Base-by-base conservation (phyloP, 2,888 invertebrate genomes). In the Dilophus febrilis region DNA sequence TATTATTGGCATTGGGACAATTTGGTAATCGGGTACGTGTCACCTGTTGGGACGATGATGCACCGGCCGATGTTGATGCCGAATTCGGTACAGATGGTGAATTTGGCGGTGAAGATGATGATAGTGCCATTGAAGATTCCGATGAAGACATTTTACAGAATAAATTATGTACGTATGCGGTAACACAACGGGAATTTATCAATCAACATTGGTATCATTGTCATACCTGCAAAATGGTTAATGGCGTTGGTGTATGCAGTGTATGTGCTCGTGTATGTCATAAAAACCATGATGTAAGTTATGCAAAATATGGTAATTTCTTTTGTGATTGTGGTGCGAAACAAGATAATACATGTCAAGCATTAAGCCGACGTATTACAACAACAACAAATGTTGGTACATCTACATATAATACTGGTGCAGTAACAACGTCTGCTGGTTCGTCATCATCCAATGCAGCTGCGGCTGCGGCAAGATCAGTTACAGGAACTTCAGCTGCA, bases 251-350 rank as follows among this genome's bases (percentile, higher is more conserved):
- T 1, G 95, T 97, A 22, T 98, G 98, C 59, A 88, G 92, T 0
- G 84, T 95, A 13, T 98, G 98, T 65, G 97, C 95, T 0, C 72
- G 90, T 40, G 97, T 97, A 8, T 97, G 97, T 55, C 97, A 97
- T 59, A 77, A 86, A 48, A 90, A 87, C 1, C 97, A 97, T 57
- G 97, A 97, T 59, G 80, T 95, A 2, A 83, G 92, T 5, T 97
- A 95, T 57, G 91, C 95, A 38, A 98, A 98, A 61, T 92, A 86
- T 57, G 97, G 97, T 2, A 94, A 94, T 55, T 98, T 98, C 70
- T 98, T 98, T 68, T 98, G 98, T 56, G 97, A 97, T 61, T 98
- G 98, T 57, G 97, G 97, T 3, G 94, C 94, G 2, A 94, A 92
- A 58, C 88, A 91, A 38, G 90, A 90, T 54, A 77, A 75, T 1